Evolutionary conservation across 2,888 invertebrate genomes (phyloP).

Genomic region (Drosophila austrosaltans): DNA sequence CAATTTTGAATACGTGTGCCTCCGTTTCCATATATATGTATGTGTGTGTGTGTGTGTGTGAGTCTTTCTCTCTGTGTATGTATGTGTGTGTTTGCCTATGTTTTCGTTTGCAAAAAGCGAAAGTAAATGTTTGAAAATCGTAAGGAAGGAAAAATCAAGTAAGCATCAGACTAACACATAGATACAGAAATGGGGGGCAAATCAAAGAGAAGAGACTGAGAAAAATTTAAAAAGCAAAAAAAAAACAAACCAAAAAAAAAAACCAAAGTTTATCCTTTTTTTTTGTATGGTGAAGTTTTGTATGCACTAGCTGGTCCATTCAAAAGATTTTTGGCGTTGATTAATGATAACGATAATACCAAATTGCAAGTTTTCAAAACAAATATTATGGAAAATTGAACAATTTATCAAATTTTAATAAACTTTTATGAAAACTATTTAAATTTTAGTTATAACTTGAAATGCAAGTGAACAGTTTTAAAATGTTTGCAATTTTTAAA

Average conservation of each 20-base stretch:
- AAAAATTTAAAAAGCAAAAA: constrained; percentile 37
- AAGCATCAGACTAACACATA: constrained; percentile 54
- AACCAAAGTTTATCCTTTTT: not conserved
- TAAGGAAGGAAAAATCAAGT: constrained; percentile 76
- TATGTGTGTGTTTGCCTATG: constrained; percentile 62
- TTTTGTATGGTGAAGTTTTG: not conserved
- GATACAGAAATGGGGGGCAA: constrained; percentile 11
- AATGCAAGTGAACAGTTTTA: too few relatives aligned
- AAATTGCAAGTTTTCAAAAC: not conserved
- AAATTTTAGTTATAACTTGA: not conserved
- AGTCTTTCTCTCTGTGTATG: constrained; percentile 26
- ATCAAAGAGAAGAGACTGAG: not conserved
- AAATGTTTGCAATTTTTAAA: too few relatives aligned
- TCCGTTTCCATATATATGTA: constrained; percentile 11
- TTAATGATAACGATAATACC: not conserved
- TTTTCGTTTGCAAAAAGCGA: constrained; percentile 75
- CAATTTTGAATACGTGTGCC: constrained; percentile 66
- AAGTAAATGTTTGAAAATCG: constrained; percentile 79
- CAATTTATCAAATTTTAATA: not conserved
- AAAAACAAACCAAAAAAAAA: not conserved
- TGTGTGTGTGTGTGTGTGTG: constrained; percentile 22
- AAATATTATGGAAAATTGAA: not conserved
- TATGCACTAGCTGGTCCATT: constrained; percentile 1
- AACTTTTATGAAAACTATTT: not conserved
- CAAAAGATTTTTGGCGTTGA: constrained; percentile 7